A percentile compares a stretch with the other conserved stretches of the same genome.
Conservation (phyloP, 1,140 invertebrate species). For the Drosophila bifasciata region DNA sequence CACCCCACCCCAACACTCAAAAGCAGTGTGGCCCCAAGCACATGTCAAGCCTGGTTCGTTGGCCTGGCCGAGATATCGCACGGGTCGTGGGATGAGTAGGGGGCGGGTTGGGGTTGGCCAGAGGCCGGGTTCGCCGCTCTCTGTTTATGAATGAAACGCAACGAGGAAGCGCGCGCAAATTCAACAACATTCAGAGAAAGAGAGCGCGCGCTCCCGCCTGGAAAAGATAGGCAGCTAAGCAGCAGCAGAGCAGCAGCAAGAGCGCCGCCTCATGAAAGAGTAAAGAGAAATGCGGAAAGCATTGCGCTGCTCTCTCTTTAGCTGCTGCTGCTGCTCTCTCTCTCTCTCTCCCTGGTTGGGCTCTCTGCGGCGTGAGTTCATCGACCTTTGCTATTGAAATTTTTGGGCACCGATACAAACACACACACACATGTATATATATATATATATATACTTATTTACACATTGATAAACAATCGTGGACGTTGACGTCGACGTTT, state of each 20-base stretch:
- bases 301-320: constrained; percentile 18
- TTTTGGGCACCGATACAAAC: constrained; percentile 72
- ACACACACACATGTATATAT: constrained; percentile 35
- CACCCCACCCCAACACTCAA: constrained; percentile 8
- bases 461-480: constrained; percentile 80
- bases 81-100: neutral
- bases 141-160: constrained; percentile 82
- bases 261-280: constrained; percentile 20
- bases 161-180: constrained; percentile 71
- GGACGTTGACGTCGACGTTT: constrained; percentile 50
- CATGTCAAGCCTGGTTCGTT: constrained; percentile 74
- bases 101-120: too few species aligned
- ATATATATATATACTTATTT: constrained; percentile 53
- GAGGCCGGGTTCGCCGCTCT: constrained; percentile 53
- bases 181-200: constrained; percentile 11
- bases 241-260: constrained; percentile 24
- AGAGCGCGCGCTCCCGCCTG: constrained; percentile 3
- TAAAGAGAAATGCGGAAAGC: constrained; percentile 26
- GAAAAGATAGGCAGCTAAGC: neutral
- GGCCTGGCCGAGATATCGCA: constrained; percentile 73
- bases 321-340: constrained; percentile 6
- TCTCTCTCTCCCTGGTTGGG: constrained; percentile 7
- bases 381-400: constrained; percentile 84
- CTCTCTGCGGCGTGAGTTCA: constrained; percentile 66
- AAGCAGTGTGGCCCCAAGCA: constrained; percentile 29